Evolutionary conservation across 2,888 invertebrate genomes (phyloP).

Genomic region (Loripinus fragilis): DNA sequence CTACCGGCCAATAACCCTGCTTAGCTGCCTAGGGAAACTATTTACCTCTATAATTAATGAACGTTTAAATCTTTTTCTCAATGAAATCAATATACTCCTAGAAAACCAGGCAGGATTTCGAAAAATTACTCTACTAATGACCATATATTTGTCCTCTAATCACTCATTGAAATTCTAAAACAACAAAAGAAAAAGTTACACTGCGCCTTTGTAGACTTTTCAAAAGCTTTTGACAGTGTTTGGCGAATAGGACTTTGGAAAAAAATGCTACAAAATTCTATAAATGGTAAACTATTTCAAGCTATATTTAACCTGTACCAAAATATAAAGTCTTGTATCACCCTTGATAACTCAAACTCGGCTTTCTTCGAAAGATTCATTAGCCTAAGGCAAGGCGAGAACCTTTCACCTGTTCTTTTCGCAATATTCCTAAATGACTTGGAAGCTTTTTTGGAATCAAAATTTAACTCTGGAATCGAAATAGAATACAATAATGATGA

Average conservation of each 20-base stretch:
- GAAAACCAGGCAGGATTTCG: slow-evolving; percentile 50
- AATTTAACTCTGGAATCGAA: background rate
- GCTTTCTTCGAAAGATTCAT: background rate
- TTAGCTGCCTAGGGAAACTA: slow-evolving; percentile 46
- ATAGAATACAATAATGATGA: background rate
- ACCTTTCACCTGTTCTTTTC: background rate
- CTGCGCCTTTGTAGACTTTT: background rate
- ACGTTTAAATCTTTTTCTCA: slow-evolving; percentile 33
- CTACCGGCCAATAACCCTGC: slow-evolving; percentile 41
- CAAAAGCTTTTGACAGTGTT: background rate
- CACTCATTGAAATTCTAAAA: background rate
- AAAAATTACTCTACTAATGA: slow-evolving; percentile 35
- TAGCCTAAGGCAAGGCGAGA: background rate
- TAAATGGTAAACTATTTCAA: slow-evolving; percentile 8
- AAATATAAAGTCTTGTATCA: background rate
- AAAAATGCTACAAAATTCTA: background rate
- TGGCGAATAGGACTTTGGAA: background rate
- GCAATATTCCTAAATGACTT: background rate
- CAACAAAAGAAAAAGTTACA: background rate
- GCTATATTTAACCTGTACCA: background rate
- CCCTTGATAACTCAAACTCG: background rate
- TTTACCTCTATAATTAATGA: slow-evolving; percentile 37
- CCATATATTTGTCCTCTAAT: background rate
- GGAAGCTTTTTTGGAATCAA: background rate
- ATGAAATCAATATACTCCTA: slow-evolving; percentile 32